phyloP scores from a whole-genome alignment of 2,888 invertebrate species.

The Doris montereyensis region DNA sequence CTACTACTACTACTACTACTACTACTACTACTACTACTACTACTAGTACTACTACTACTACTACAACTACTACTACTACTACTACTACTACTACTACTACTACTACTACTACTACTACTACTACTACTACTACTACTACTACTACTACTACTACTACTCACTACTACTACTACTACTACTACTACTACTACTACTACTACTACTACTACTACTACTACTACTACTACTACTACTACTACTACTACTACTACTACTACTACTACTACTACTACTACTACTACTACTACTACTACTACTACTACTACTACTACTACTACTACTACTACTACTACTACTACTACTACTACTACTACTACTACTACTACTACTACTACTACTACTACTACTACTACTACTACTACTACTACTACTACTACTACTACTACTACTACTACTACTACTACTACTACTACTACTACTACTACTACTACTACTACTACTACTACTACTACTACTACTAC shows the following conservation, averaged over 20 bases:
- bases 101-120: slow-evolving; percentile 28
- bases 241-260: slow-evolving; percentile 12
- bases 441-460: not conserved
- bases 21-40: not conserved
- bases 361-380: not conserved
- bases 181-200: not conserved
- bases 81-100: slow-evolving; percentile 30
- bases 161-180: not conserved
- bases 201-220: not conserved
- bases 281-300: slow-evolving; percentile 28
- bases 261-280: slow-evolving; percentile 24
- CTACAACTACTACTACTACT: slow-evolving; percentile 34
- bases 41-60: slow-evolving; percentile 24
- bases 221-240: not conserved
- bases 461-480: not conserved
- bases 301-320: slow-evolving; percentile 24
- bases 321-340: slow-evolving; percentile 26
- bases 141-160: not conserved
- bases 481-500: not conserved
- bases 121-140: slow-evolving; percentile 3
- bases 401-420: not conserved
- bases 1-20: slow-evolving; percentile 6
- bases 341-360: slow-evolving; percentile 25
- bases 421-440: not conserved
- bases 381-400: not conserved